phyloP scores from a whole-genome alignment of 2,797 vertebrate genomes.

The Enteromius trimaculatus region DNA sequence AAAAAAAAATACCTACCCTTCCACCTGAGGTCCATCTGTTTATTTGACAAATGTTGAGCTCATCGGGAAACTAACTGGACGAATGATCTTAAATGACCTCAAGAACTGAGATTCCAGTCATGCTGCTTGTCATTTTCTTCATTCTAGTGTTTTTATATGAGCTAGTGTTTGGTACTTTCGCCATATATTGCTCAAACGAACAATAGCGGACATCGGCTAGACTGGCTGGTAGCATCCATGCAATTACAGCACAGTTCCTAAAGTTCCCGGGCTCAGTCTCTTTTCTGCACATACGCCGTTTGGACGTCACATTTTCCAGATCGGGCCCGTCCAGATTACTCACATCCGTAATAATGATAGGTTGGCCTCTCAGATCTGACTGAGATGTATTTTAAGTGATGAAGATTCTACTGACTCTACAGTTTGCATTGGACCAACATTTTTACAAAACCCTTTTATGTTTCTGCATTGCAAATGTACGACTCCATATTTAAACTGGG shows the following conservation, averaged over 20 bases:
- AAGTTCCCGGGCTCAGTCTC: neutral
- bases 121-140: constrained; percentile 34
- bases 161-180: constrained; percentile 24
- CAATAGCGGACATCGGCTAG: neutral
- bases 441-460: constrained; percentile 34
- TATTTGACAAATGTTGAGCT: constrained; percentile 14
- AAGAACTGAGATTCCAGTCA: constrained; percentile 33
- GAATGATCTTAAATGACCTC: constrained; percentile 34
- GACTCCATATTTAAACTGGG: constrained; percentile 29
- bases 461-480: constrained; percentile 13
- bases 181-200: neutral
- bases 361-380: constrained; percentile 29
- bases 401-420: constrained; percentile 57
- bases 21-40: constrained; percentile 34
- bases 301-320: constrained; percentile 40
- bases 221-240: constrained; percentile 9
- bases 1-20: neutral
- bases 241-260: neutral
- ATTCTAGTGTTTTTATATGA: constrained; percentile 29
- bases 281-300: neutral
- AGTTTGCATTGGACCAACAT: constrained; percentile 59
- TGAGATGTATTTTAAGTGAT: constrained; percentile 53
- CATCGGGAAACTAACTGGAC: constrained; percentile 30
- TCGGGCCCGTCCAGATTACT: constrained; percentile 10
- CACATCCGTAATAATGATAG: constrained; percentile 53